Base-by-base conservation (phyloP, 2,797 vertebrate genomes). In the Microchirus variegatus region DNA sequence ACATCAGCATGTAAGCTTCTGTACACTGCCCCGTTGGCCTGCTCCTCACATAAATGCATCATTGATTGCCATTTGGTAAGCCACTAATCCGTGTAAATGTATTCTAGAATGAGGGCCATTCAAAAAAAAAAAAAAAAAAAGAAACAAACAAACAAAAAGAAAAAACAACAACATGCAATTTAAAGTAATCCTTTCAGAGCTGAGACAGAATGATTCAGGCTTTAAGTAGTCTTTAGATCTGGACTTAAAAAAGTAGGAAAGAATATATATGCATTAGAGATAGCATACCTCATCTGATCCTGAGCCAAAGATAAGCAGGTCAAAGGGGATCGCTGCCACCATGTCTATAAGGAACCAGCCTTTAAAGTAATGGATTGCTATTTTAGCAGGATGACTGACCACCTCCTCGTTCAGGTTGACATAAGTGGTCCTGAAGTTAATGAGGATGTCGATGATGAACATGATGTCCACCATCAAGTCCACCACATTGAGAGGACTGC, bases 321-420 rank as follows among this genome's bases (percentile, higher is more conserved):
- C 98, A 83, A 99, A 99, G 60, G 98, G 98, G 87, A 99, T 99
- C 53, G 98, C 98, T 22, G 98, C 97, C 73, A 99, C 97, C 96
- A 99, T 99, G 93, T 99, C 98, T 89, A 99, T 99, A 86, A 99
- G 96, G 93, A 99, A 99, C 98, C 98, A 99, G 93, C 98, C 98
- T 93, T 99, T 99, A 92, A 99, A 99, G 89, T 99, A 99, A 91
- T 99, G 98, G 88, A 99, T 95, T 54, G 97, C 97, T 86, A 99
- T 99, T 91, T 95, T 98, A 63, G 95, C 95, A 2, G 98, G 97
- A 68, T 99, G 95, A 89, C 97, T 99, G 86, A 99, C 98, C 90
- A 99, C 98, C 89, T 99, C 98, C 93, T 99, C 98, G 56, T 99
- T 99, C 71, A 90, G 85, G 90, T 99, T 99, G 46, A 99, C 98